Evolutionary conservation across 2,113 vertebrate genomes (phyloP).

Genomic region (Leuciscus idus): DNA sequence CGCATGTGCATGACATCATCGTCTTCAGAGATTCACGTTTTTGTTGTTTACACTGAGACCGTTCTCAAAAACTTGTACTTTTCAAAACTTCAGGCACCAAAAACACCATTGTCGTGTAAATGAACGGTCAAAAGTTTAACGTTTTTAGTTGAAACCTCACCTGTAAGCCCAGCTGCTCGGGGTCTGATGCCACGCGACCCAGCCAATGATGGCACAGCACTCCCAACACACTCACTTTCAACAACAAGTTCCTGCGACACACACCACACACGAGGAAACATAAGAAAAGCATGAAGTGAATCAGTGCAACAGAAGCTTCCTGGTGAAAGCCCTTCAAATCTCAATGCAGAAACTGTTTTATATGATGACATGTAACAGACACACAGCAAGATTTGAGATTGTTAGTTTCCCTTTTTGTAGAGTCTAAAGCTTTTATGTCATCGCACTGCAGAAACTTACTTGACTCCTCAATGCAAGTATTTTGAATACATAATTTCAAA

Average conservation of each 20-base stretch:
- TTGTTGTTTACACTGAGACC: too few species aligned
- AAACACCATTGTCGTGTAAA: too few species aligned
- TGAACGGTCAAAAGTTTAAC: too few species aligned
- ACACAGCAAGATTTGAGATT: background rate
- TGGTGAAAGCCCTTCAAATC: background rate
- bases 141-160: conserved; percentile 54
- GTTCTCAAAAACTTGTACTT: too few species aligned
- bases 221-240: conserved; percentile 82
- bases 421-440: background rate
- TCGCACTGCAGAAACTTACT: background rate
- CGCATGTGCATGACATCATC: too few species aligned
- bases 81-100: too few species aligned
- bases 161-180: background rate
- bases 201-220: conserved; percentile 92
- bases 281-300: background rate
- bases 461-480: background rate
- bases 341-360: background rate
- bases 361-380: background rate
- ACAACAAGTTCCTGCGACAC: conserved; percentile 81
- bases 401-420: background rate
- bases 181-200: conserved; percentile 61
- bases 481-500: background rate
- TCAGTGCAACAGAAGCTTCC: background rate
- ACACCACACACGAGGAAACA: rapidly evolving
- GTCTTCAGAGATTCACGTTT: too few species aligned